Percentiles rank a stretch among this genome's conserved stretches.
Evolutionary conservation across 2,888 invertebrate genomes (phyloP).

Genomic region (Eupeodes luniger): DNA sequence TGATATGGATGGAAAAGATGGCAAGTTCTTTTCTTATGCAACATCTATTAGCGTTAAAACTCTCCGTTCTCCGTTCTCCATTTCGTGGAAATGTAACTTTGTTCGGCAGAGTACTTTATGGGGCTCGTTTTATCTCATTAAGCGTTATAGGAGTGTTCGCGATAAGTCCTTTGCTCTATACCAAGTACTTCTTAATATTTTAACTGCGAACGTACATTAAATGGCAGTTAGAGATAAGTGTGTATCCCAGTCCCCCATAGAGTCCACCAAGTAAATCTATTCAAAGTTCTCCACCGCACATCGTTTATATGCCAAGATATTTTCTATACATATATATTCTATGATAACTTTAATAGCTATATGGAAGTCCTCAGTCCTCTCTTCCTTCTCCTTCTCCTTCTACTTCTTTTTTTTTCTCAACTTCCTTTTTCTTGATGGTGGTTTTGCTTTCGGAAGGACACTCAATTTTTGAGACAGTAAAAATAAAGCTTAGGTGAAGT

Average conservation of each 20-base stretch:
- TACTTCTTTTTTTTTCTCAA: not conserved
- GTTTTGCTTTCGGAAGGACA: conserved; percentile 44
- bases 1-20: conserved; percentile 41
- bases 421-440: not conserved
- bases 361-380: not conserved
- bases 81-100: conserved; percentile 63
- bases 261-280: conserved; percentile 48
- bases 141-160: conserved; percentile 49
- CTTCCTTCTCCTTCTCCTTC: too few relatives aligned
- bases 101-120: conserved; percentile 59
- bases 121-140: conserved; percentile 73
- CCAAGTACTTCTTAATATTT: conserved; percentile 61
- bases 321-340: not conserved
- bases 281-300: conserved; percentile 39
- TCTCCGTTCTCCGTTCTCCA: conserved; percentile 42
- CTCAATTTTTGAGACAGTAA: conserved; percentile 40
- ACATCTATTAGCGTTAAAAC: conserved; percentile 69
- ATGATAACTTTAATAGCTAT: conserved; percentile 25
- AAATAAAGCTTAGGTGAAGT: conserved; percentile 33
- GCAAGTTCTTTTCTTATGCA: conserved; percentile 57
- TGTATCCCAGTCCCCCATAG: conserved; percentile 41
- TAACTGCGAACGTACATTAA: conserved; percentile 71
- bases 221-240: conserved; percentile 73
- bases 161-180: conserved; percentile 26
- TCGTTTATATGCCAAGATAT: not conserved